Conservation (phyloP, 2,113 vertebrate genomes). For the Mellivora capensis region DNA sequence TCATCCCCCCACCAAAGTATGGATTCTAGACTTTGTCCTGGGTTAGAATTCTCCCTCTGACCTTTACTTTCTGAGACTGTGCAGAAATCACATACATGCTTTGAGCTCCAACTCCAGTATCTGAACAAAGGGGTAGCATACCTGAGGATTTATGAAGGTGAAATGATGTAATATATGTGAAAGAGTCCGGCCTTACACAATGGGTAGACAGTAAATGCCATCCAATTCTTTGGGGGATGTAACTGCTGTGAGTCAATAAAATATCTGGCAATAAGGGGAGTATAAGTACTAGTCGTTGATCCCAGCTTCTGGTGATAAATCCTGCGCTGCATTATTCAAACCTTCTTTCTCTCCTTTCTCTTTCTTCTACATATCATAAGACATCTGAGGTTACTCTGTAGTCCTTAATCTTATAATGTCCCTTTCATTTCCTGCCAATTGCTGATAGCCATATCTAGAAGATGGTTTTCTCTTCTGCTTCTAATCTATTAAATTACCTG, state of each 20-base stretch:
- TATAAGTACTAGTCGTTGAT: background rate
- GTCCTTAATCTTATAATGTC: background rate
- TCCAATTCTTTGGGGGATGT: background rate
- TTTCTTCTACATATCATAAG: background rate
- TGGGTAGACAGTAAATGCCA: background rate
- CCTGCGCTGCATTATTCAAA: background rate
- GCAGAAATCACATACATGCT: background rate
- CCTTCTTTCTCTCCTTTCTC: background rate
- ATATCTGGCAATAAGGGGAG: background rate
- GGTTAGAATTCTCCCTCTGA: background rate
- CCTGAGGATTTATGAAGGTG: background rate
- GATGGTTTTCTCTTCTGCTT: background rate
- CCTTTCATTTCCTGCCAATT: background rate
- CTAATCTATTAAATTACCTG: background rate
- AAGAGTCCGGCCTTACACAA: background rate
- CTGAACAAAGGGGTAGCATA: background rate
- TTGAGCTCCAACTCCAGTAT: background rate
- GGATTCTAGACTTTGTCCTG: background rate
- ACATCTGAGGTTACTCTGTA: background rate
- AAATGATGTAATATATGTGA: background rate
- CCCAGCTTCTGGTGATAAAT: background rate
- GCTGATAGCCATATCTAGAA: background rate
- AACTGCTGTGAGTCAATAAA: background rate
- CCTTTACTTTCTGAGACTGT: background rate
- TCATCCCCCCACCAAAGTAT: background rate